Conservation (phyloP, 1,140 invertebrate species). For the Ctenoplectra terminalis region DNA sequence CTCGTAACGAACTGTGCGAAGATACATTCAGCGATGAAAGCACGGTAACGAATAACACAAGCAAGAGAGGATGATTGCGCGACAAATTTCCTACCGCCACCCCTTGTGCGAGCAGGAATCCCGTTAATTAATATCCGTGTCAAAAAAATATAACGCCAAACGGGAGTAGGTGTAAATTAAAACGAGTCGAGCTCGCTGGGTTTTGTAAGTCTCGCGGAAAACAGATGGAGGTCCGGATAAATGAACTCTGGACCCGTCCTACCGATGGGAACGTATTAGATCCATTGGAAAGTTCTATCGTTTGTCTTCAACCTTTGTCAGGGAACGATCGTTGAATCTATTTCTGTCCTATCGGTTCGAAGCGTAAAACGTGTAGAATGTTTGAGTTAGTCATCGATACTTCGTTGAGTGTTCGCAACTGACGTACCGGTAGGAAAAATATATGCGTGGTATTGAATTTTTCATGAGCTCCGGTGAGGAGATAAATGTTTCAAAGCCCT, state of each 20-base stretch:
- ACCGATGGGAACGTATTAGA: not conserved
- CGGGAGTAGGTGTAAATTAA: not conserved
- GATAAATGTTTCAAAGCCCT: not conserved
- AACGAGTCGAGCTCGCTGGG: not conserved
- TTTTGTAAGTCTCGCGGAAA: not conserved
- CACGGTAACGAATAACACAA: slow-evolving; percentile 17
- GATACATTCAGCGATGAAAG: slow-evolving; percentile 3
- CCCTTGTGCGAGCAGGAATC: not conserved
- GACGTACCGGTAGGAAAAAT: not conserved
- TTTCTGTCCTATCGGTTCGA: not conserved
- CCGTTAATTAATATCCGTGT: slow-evolving; percentile 53
- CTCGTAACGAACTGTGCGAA: not conserved
- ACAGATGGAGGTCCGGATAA: not conserved
- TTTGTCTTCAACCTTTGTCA: slow-evolving; percentile 26
- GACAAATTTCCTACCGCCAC: slow-evolving; percentile 30
- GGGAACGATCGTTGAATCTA: slow-evolving; percentile 12
- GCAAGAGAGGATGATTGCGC: not conserved
- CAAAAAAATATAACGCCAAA: not conserved
- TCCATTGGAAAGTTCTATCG: slow-evolving; percentile 19
- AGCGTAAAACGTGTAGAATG: slow-evolving; percentile 5
- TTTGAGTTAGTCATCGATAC: slow-evolving; percentile 28
- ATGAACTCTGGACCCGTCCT: not conserved
- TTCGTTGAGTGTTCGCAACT: not conserved
- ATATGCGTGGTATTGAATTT: slow-evolving; percentile 24
- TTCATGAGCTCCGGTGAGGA: not conserved